phyloP scores from a whole-genome alignment of 2,888 invertebrate genomes.

The Agrypnus murinus region DNA sequence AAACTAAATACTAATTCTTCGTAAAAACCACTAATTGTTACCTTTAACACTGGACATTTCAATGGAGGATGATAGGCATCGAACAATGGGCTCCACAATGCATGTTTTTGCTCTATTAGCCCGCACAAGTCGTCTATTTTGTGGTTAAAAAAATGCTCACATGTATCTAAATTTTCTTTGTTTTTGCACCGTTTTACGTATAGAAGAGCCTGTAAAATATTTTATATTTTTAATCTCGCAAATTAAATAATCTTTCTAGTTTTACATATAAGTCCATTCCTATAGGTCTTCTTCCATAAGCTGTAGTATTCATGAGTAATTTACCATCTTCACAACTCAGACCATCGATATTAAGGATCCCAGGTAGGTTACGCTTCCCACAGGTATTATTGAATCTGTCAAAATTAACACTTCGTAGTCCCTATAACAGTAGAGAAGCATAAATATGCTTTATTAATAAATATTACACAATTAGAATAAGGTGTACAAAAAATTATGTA shows the following conservation, averaged over 20 bases:
- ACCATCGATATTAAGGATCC: neutral
- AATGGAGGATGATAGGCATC: neutral
- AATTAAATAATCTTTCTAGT: too few relatives aligned
- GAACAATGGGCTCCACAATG: conserved; percentile 6
- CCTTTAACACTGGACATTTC: conserved; percentile 8
- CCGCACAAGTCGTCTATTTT: neutral
- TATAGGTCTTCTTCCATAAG: too few relatives aligned
- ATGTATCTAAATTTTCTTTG: conserved; percentile 21
- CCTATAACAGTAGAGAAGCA: too few relatives aligned
- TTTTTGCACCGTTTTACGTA: neutral
- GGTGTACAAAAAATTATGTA: too few relatives aligned
- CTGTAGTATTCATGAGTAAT: neutral
- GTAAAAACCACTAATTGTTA: too few relatives aligned
- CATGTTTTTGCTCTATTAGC: neutral
- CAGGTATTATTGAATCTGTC: conserved; percentile 11
- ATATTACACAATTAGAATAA: too few relatives aligned
- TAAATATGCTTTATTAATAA: too few relatives aligned
- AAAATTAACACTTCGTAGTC: neutral
- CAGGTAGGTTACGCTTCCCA: neutral
- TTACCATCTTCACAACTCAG: neutral
- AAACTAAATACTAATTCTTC: neutral
- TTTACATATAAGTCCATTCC: too few relatives aligned
- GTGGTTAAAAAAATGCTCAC: neutral
- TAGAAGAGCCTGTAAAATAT: neutral
- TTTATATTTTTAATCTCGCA: too few relatives aligned